These are phyloP conservation scores for Galendromus occidentalis DNA, from an alignment of 1,140 invertebrate genomes.

Conservation along the genomic window DNA sequence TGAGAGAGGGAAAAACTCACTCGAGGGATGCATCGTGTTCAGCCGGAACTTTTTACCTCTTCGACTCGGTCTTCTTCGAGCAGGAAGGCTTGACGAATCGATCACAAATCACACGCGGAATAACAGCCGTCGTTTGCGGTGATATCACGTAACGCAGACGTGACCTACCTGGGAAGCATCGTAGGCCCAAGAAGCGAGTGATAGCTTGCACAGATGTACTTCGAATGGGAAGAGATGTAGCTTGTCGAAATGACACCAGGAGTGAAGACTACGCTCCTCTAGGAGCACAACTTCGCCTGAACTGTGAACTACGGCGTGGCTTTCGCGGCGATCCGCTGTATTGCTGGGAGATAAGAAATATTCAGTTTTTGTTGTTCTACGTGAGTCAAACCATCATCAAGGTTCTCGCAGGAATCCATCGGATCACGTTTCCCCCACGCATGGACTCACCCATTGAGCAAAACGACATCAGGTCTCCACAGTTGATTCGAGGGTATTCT, in stretches of 20 bases:
- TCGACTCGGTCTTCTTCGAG: too few species aligned
- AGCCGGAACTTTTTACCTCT: too few species aligned
- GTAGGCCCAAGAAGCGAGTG: slow-evolving; percentile 92
- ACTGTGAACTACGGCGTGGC: slow-evolving; percentile 51
- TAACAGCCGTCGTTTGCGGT: too few species aligned
- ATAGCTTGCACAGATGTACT: slow-evolving; percentile 69
- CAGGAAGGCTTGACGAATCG: too few species aligned
- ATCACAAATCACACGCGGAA: too few species aligned
- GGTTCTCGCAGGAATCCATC: slow-evolving; percentile 41
- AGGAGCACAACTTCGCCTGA: slow-evolving; percentile 49
- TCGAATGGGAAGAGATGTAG: slow-evolving; percentile 90
- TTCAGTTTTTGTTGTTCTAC: neutral
- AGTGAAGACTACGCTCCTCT: slow-evolving; percentile 61
- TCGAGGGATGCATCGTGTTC: neutral
- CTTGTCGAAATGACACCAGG: slow-evolving; percentile 60
- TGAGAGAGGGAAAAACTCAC: neutral
- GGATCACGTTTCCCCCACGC: neutral
- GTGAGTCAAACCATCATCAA: slow-evolving; percentile 24
- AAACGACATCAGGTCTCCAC: slow-evolving; percentile 64
- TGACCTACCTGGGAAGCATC: slow-evolving; percentile 64
- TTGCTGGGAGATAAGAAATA: slow-evolving; percentile 38
- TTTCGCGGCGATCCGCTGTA: slow-evolving; percentile 54
- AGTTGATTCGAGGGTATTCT: slow-evolving; percentile 36
- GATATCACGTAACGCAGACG: too few species aligned
- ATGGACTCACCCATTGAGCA: slow-evolving; percentile 61